Conservation (phyloP, 2,888 invertebrate species). For the Hirtodrosophila alboralis region DNA sequence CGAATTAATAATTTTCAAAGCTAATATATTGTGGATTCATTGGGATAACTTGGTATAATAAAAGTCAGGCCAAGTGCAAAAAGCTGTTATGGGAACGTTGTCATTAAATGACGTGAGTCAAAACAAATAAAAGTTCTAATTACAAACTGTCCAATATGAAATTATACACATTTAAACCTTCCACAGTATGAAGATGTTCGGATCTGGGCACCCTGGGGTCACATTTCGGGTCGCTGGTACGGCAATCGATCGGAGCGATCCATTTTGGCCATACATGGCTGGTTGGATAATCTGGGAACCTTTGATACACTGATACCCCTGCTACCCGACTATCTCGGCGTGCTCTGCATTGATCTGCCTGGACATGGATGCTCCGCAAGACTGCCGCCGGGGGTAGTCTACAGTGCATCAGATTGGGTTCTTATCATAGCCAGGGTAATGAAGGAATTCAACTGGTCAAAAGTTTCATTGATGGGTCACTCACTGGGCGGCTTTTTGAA, state of each 20-base stretch:
- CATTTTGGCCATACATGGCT: constrained; percentile 89
- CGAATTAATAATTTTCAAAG: background rate
- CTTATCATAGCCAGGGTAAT: constrained; percentile 85
- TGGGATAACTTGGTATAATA: constrained; percentile 1
- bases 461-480: constrained; percentile 88
- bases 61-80: constrained; percentile 28
- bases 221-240: constrained; percentile 88
- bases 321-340: constrained; percentile 84
- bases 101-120: constrained; percentile 52
- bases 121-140: no score
- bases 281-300: constrained; percentile 90
- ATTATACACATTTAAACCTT: background rate
- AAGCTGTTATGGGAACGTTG: constrained; percentile 42
- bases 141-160: no score
- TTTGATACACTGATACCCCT: constrained; percentile 89
- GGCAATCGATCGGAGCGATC: constrained; percentile 87
- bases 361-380: constrained; percentile 89
- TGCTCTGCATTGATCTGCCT: constrained; percentile 87
- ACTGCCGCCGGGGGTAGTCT: constrained; percentile 85
- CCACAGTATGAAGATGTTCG: constrained; percentile 86
- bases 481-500: constrained; percentile 87
- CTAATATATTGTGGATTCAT: constrained; percentile 19
- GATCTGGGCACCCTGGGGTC: constrained; percentile 88
- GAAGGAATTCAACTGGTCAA: constrained; percentile 87
- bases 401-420: constrained; percentile 78